Percentiles rank a stretch among this genome's conserved stretches.
Conservation (phyloP, 2,888 invertebrate genomes). For the Ganaspis brasiliensis region DNA sequence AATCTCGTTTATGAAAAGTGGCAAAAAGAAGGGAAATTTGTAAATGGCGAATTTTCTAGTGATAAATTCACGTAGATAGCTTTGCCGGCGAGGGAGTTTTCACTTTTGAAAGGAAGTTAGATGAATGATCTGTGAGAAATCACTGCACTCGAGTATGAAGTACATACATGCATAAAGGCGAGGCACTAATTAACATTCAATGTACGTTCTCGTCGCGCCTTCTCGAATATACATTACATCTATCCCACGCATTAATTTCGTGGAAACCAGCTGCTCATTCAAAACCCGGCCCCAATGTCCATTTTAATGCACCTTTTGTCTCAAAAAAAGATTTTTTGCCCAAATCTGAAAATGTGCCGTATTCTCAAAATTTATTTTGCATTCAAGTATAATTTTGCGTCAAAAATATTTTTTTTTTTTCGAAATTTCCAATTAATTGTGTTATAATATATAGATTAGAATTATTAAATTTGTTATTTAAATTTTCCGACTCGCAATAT, state of each 20-base stretch:
- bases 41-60: conserved; percentile 21
- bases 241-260: conserved; percentile 52
- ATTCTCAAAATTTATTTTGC: too few species aligned
- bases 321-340: too few species aligned
- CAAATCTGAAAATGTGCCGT: too few species aligned
- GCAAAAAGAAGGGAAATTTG: conserved; percentile 1
- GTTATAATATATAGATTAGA: too few species aligned
- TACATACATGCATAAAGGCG: conserved; percentile 57
- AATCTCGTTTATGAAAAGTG: not conserved
- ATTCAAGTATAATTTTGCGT: too few species aligned
- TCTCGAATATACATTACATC: conserved; percentile 51
- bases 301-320: conserved; percentile 17
- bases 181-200: conserved; percentile 71
- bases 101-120: conserved; percentile 45
- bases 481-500: too few species aligned
- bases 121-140: conserved; percentile 35
- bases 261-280: conserved; percentile 54
- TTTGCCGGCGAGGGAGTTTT: conserved; percentile 45
- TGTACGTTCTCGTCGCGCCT: conserved; percentile 67
- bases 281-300: conserved; percentile 53
- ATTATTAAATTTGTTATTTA: too few species aligned
- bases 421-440: too few species aligned
- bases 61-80: conserved; percentile 47
- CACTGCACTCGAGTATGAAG: conserved; percentile 28
- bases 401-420: too few species aligned